Evolutionary conservation across 2,113 vertebrate genomes (phyloP).

Genomic region (Engraulis encrasicolus): DNA sequence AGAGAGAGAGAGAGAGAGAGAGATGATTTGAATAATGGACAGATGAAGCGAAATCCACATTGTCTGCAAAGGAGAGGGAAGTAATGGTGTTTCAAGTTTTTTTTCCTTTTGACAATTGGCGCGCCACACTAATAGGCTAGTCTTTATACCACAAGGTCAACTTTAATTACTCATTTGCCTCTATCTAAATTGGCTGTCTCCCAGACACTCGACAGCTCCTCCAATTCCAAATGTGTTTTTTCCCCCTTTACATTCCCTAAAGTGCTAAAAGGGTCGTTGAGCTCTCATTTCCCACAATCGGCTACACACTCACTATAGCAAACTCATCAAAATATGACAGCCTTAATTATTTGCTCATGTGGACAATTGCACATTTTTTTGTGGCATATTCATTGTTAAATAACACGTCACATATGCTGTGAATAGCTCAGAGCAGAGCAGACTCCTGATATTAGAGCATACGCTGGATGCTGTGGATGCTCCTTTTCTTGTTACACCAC

Average conservation of each 20-base stretch:
- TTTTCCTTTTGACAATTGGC: slow-evolving; percentile 52
- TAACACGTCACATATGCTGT: neutral
- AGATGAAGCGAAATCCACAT: slow-evolving; percentile 35
- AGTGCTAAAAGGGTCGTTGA: neutral
- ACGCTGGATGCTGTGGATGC: neutral
- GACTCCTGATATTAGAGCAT: neutral
- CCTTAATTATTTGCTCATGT: neutral
- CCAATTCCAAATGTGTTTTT: slow-evolving; percentile 26
- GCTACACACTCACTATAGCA: neutral
- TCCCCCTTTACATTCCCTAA: slow-evolving; percentile 42
- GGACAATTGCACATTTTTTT: neutral
- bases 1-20: neutral
- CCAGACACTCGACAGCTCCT: neutral
- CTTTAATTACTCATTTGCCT: slow-evolving; percentile 58
- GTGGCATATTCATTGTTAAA: neutral
- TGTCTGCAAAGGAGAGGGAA: slow-evolving; percentile 33
- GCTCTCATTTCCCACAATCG: neutral
- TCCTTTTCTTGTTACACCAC: slow-evolving; percentile 12
- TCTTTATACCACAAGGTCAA: slow-evolving; percentile 55
- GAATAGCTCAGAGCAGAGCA: neutral
- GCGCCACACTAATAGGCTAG: slow-evolving; percentile 48
- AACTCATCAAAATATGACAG: slow-evolving; percentile 10
- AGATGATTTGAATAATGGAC: slow-evolving; percentile 13
- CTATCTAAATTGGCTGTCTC: slow-evolving; percentile 56
- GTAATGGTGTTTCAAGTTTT: slow-evolving; percentile 51